Percentiles rank a stretch among this genome's conserved stretches.
Evolutionary conservation across 2,888 invertebrate genomes (phyloP).

Genomic region (Matsumyia berberina): DNA sequence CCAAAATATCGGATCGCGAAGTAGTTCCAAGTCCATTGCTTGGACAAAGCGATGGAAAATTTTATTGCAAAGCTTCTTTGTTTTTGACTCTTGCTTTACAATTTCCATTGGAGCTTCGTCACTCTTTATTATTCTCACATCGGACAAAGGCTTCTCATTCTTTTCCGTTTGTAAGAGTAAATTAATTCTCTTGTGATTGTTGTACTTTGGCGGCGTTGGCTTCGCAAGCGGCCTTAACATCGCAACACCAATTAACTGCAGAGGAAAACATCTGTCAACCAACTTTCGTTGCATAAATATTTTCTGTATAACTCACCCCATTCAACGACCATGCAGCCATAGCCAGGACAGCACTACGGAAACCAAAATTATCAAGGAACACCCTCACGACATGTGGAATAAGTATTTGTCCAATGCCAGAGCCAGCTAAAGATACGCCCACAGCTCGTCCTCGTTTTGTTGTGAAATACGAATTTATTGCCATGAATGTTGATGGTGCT

Average conservation of each 20-base stretch:
- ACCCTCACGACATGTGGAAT: slow-evolving; percentile 90
- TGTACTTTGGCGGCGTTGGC: slow-evolving; percentile 83
- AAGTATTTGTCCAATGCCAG: slow-evolving; percentile 90
- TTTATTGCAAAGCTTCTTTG: slow-evolving; percentile 78
- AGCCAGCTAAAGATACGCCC: slow-evolving; percentile 90
- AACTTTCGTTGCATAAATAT: not conserved
- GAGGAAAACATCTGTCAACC: not conserved
- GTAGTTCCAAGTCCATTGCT: slow-evolving; percentile 87
- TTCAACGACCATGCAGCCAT: slow-evolving; percentile 87
- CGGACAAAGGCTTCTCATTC: slow-evolving; percentile 53
- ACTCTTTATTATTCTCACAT: slow-evolving; percentile 70
- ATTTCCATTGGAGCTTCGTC: not conserved
- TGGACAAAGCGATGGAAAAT: slow-evolving; percentile 82
- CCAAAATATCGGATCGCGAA: slow-evolving; percentile 87
- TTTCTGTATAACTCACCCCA: slow-evolving; percentile 85
- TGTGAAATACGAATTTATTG: slow-evolving; percentile 89
- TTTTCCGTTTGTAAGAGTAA: slow-evolving; percentile 78
- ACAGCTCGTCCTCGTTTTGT: slow-evolving; percentile 89
- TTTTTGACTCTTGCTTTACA: slow-evolving; percentile 37
- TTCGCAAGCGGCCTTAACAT: slow-evolving; percentile 86
- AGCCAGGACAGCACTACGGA: slow-evolving; percentile 87
- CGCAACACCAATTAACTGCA: slow-evolving; percentile 86
- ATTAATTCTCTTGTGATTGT: slow-evolving; percentile 80
- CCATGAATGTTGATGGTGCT: slow-evolving; percentile 89
- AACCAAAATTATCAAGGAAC: slow-evolving; percentile 88